These are phyloP conservation scores for Oryzias javanicus DNA, from an alignment of 2,113 vertebrate genomes.

Conservation along the genomic window DNA sequence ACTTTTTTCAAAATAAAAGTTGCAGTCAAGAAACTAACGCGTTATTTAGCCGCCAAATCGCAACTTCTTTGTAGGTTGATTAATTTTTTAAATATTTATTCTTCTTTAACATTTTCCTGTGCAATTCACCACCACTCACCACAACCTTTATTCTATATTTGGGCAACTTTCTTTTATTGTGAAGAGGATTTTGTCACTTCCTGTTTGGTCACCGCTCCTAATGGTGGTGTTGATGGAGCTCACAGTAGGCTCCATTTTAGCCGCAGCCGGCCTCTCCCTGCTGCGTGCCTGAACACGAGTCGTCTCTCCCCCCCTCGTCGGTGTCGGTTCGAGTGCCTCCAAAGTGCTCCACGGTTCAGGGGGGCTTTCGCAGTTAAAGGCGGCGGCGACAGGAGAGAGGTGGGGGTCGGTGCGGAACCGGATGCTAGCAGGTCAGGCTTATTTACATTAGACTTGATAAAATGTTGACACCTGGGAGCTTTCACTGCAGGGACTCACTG, in stretches of 20 bases:
- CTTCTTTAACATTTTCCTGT: too few species aligned
- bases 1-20: slow-evolving; percentile 35
- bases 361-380: background rate
- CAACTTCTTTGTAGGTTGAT: too few species aligned
- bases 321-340: background rate
- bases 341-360: background rate
- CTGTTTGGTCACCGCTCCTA: background rate
- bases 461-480: too few species aligned
- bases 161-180: slow-evolving; percentile 6
- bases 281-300: background rate
- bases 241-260: slow-evolving; percentile 54
- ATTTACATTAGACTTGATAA: too few species aligned
- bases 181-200: background rate
- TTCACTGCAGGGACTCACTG: too few species aligned
- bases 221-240: slow-evolving; percentile 15
- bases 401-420: too few species aligned
- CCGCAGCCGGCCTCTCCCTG: slow-evolving; percentile 8
- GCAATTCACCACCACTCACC: too few species aligned
- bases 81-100: too few species aligned
- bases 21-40: background rate
- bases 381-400: too few species aligned
- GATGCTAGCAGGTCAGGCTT: too few species aligned
- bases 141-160: too few species aligned
- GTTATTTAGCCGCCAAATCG: background rate
- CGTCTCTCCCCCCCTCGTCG: too few species aligned